Percentiles rank a stretch among this genome's conserved stretches.
Evolutionary conservation across 2,113 vertebrate species (phyloP).

Genomic region (Heptranchias perlo): DNA sequence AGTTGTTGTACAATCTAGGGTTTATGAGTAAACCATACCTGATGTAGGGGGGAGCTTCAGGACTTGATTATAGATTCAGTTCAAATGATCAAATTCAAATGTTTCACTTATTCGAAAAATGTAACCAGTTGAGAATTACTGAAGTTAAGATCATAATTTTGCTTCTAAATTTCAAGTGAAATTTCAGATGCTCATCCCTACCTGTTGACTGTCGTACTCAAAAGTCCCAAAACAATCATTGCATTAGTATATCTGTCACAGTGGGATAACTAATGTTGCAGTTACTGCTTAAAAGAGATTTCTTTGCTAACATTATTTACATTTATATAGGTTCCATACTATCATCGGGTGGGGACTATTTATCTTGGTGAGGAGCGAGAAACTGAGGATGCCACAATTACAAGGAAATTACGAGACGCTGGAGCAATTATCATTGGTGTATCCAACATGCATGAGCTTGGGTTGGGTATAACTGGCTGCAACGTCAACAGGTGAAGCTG

Average conservation of each 20-base stretch:
- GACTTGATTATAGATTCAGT: background rate
- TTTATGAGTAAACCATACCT: background rate
- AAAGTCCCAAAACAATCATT: background rate
- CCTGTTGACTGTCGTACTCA: background rate
- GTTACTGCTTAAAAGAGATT: background rate
- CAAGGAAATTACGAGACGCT: slow-evolving; percentile 52
- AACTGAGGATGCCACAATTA: slow-evolving; percentile 54
- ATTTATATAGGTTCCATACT: slow-evolving; percentile 52
- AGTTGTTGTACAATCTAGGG: background rate
- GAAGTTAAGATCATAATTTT: background rate
- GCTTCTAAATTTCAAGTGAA: background rate
- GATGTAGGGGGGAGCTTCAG: background rate
- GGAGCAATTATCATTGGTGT: slow-evolving; percentile 57
- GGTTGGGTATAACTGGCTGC: slow-evolving; percentile 53
- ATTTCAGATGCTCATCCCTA: background rate
- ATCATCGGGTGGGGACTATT: slow-evolving; percentile 50
- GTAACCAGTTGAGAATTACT: background rate
- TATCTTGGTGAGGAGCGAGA: slow-evolving; percentile 51
- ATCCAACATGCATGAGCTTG: slow-evolving; percentile 59
- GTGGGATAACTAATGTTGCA: background rate
- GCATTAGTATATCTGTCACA: background rate
- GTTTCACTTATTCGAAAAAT: background rate
- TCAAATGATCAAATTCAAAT: background rate
- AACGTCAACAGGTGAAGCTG: slow-evolving; percentile 53
- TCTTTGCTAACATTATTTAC: slow-evolving; percentile 23